These are phyloP conservation scores for Ethmia dodecea DNA, from an alignment of 2,888 invertebrate species.

Conservation along the genomic window DNA sequence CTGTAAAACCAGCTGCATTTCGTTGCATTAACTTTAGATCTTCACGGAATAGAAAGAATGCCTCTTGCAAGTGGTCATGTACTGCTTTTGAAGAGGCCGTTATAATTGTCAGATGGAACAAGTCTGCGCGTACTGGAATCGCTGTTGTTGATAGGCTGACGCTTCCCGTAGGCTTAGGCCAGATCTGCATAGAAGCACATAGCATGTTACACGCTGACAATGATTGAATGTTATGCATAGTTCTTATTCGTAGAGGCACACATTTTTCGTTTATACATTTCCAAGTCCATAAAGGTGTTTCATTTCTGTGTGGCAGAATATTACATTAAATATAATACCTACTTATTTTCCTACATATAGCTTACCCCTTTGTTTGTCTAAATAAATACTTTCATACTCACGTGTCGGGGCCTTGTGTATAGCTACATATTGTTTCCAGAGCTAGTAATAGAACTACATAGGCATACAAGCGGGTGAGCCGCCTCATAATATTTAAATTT, in stretches of 20 bases:
- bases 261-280: slow-evolving; percentile 82
- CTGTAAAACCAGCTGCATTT: slow-evolving; percentile 37
- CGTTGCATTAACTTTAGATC: slow-evolving; percentile 61
- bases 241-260: slow-evolving; percentile 63
- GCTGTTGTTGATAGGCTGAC: slow-evolving; percentile 79
- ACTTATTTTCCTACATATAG: no score
- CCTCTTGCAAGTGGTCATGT: slow-evolving; percentile 49
- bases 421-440: no score
- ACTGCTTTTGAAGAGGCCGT: slow-evolving; percentile 43
- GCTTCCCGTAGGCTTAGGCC: slow-evolving; percentile 86
- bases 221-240: slow-evolving; percentile 64
- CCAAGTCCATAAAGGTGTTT: slow-evolving; percentile 84
- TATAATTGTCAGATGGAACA: slow-evolving; percentile 61
- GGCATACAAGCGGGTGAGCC: no score
- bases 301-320: slow-evolving; percentile 10
- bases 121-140: slow-evolving; percentile 75
- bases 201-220: slow-evolving; percentile 85
- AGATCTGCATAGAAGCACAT: slow-evolving; percentile 82
- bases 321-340: no score
- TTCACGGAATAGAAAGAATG: slow-evolving; percentile 64
- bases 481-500: no score
- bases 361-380: no score
- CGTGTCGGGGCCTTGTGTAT: no score
- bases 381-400: no score
- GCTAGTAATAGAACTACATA: no score